Evolutionary conservation across 1,140 invertebrate genomes (phyloP), one percentile per base, ranked within the genome.

Genomic region (Meloidogyne hapla): DNA sequence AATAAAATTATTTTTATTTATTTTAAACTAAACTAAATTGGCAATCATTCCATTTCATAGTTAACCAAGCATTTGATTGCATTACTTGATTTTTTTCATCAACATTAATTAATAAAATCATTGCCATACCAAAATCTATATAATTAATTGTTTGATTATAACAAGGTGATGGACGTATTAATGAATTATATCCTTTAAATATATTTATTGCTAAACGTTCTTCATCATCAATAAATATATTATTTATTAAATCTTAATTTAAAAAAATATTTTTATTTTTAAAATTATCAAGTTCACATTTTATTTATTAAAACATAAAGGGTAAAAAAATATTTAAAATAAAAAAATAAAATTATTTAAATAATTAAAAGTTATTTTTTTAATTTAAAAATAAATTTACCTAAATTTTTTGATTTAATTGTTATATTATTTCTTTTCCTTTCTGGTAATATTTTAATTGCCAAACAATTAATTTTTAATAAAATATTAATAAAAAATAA

Each of bases 61-160:
- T 80, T 23, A 80, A 45, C 79, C 78, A 81, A 21, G 79, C 78
- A 33, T 87, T 85, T 25, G 84, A 84, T 69, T 85, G 84, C 74
- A 85, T 85, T 64, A 85, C 84, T 72, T 85, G 85, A 72, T 85
- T 86, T 68, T 83, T 83, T 68, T 85, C 84, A 67, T 85, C 76
- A 33, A 99, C 94, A 89, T 96, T 98, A 89, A 99, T 98, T 78
- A 99, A 92, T 89, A 99, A 95, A 80, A 98, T 95, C 88, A 99
- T 95, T 77, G 95, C 95, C 72, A 99, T 91, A 78, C 95, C 95
- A 89, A 99, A 98, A 85, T 93, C 91, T 77, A 99, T 95, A 88
- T 94, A 92, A 75, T 99, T 70, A 6, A 84, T 71, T 81, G 94
- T 96, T 91, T 96, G 95, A 88, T 97, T 95, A 88, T 94, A 92